Percentiles rank a stretch among this genome's conserved stretches.
Evolutionary conservation across 2,797 vertebrate genomes (phyloP).

Genomic region (Acipenser ruthenus): DNA sequence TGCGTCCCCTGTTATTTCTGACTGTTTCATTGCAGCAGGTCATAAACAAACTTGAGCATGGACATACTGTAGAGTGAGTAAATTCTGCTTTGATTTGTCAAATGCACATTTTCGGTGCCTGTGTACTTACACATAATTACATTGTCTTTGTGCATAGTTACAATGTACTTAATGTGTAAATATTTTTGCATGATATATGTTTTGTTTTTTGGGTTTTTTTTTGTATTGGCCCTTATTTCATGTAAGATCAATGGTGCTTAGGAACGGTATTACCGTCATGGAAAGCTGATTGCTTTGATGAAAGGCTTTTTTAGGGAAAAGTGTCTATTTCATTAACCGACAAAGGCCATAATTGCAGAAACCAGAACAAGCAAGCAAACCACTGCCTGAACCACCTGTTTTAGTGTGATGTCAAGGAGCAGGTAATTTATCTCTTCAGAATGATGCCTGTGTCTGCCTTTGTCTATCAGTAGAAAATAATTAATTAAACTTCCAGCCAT

Average conservation of each 20-base stretch:
- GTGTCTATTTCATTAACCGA: slow-evolving; percentile 1
- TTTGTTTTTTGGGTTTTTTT: background rate
- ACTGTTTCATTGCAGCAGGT: background rate
- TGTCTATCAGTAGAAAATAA: background rate
- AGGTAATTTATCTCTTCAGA: background rate
- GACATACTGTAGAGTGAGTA: too few species aligned
- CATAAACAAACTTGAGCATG: too few species aligned
- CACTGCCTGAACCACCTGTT: background rate
- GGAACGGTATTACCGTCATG: slow-evolving; percentile 6
- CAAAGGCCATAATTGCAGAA: slow-evolving; percentile 14
- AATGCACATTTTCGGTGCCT: too few species aligned
- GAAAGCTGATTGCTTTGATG: slow-evolving; percentile 11
- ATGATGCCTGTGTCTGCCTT: background rate
- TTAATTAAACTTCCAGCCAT: background rate
- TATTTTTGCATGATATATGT: too few species aligned
- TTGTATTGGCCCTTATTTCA: background rate
- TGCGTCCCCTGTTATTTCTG: background rate
- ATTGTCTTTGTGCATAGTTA: too few species aligned
- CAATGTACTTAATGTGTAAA: too few species aligned
- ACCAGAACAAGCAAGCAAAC: slow-evolving; percentile 1
- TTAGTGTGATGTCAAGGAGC: background rate
- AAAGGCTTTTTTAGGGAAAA: slow-evolving; percentile 6
- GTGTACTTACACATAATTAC: too few species aligned
- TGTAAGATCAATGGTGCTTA: background rate
- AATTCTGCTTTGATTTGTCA: too few species aligned